Evolutionary conservation across 2,797 vertebrate genomes (phyloP).

Genomic region (Muraenolepis orangiensis): DNA sequence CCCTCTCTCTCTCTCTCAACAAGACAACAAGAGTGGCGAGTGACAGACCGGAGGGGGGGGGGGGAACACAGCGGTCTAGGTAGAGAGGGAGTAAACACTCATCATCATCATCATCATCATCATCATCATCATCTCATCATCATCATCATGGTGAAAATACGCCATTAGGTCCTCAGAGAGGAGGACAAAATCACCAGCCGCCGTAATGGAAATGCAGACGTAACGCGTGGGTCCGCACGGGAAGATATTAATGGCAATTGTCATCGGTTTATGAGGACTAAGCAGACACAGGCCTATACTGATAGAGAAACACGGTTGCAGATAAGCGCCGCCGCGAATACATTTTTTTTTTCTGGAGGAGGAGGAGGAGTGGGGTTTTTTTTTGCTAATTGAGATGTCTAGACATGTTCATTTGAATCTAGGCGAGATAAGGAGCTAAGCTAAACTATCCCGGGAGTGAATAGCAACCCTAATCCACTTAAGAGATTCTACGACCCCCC

Average conservation of each 20-base stretch:
- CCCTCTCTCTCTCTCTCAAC: too few relatives aligned
- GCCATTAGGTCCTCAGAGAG: constrained; percentile 63
- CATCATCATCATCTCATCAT: too few relatives aligned
- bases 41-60: constrained; percentile 42
- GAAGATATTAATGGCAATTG: constrained; percentile 57
- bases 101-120: constrained; percentile 60
- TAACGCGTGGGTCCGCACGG: constrained; percentile 48
- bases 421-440: constrained; percentile 67
- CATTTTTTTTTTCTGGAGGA: constrained; percentile 49
- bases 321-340: constrained; percentile 52
- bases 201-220: constrained; percentile 67
- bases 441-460: constrained; percentile 57
- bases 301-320: constrained; percentile 36
- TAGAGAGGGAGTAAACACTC: constrained; percentile 45
- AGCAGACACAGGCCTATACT: constrained; percentile 28
- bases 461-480: constrained; percentile 65
- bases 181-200: constrained; percentile 60
- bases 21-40: constrained; percentile 44
- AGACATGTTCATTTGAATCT: constrained; percentile 75
- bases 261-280: constrained; percentile 53
- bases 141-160: constrained; percentile 55
- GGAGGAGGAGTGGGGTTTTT: too few relatives aligned
- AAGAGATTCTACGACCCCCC: constrained; percentile 50
- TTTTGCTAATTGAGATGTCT: constrained; percentile 74
- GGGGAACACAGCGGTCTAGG: constrained; percentile 50